These are phyloP conservation scores for Sander lucioperca DNA, from an alignment of 2,113 vertebrate species.

Conservation along the genomic window DNA sequence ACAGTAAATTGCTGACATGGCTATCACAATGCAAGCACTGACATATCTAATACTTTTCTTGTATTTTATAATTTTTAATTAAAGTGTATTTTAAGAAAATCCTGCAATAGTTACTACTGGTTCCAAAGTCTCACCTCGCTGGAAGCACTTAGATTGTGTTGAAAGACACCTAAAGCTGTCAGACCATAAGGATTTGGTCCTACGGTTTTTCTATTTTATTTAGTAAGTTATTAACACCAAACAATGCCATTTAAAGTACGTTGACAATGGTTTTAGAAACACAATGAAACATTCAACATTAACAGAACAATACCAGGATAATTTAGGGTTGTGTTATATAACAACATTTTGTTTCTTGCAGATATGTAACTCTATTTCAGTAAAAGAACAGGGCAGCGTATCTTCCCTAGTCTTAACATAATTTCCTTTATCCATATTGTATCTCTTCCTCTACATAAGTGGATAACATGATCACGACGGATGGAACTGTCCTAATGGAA, in stretches of 20 bases:
- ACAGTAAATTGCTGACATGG: background rate
- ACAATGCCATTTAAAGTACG: background rate
- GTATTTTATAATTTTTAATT: background rate
- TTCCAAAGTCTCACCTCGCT: background rate
- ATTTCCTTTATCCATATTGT: slow-evolving; percentile 48
- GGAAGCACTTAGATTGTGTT: background rate
- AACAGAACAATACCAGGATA: background rate
- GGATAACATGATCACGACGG: slow-evolving; percentile 47
- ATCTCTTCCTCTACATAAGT: slow-evolving; percentile 68
- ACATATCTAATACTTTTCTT: background rate
- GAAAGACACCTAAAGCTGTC: background rate
- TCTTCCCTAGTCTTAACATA: slow-evolving; percentile 12
- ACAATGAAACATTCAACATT: too few species aligned
- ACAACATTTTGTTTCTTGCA: slow-evolving; percentile 11
- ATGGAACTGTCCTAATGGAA: slow-evolving; percentile 41
- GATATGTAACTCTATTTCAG: slow-evolving; percentile 17
- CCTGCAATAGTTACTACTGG: background rate
- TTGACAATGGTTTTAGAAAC: background rate
- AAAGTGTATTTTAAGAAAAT: background rate
- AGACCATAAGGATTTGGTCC: background rate
- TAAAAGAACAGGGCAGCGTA: background rate
- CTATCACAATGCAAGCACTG: background rate
- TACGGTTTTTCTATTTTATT: background rate
- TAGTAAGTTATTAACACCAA: background rate
- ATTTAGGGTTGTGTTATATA: background rate